Evolutionary conservation across 1,140 invertebrate genomes (phyloP), one percentile per base, ranked within the genome.

Genomic region (Polypedilum vanderplanki): DNA sequence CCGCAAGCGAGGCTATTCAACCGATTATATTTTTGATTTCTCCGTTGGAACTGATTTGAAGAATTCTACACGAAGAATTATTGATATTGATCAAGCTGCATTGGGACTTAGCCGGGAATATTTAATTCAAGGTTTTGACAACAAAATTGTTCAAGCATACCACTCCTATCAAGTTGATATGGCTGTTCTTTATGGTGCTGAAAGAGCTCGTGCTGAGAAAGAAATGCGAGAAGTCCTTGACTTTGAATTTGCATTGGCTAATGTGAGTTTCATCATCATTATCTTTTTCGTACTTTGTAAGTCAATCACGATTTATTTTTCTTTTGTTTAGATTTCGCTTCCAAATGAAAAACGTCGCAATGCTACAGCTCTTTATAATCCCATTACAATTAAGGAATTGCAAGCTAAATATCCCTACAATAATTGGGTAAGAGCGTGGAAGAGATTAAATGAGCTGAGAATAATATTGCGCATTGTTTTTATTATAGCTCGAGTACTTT

Each of bases 201-300:
- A 96, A 20, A 87, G 84, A 76, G 80, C 84, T 0, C 81, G 80
- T n/a, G 95, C 95, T 0, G 81, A 86, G 75, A 82, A 84, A 7
- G 93, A 98, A 79, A 86, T 98, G 64, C 87, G 85, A 20, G 90
- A 94, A 74, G 93, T 95, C 0, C 85, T 99, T 1, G 84, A 92
- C 17, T 98, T 99, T 79, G 97, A 99, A 86, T 95, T 95, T 15
- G 86, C 90, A 77, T 85, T 99, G 57, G 95, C 95, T n/a, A 96
- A 97, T 81, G 94, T 96, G 86, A 90, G 87, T 33, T 33, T 33
- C 24, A 33, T 33, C 24, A 33, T 33, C 24, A 57, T n/a, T 0
- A 12, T 57, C 24, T 8, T 20, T 57, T 70, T 0, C 0, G 7
- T 33, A 33, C 41, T 75, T 74, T 41, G 46, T 41, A 40, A 12